Evolutionary conservation across 2,797 vertebrate species (phyloP), one percentile per base, ranked within the genome.

Genomic region (Muscicapa striata): DNA sequence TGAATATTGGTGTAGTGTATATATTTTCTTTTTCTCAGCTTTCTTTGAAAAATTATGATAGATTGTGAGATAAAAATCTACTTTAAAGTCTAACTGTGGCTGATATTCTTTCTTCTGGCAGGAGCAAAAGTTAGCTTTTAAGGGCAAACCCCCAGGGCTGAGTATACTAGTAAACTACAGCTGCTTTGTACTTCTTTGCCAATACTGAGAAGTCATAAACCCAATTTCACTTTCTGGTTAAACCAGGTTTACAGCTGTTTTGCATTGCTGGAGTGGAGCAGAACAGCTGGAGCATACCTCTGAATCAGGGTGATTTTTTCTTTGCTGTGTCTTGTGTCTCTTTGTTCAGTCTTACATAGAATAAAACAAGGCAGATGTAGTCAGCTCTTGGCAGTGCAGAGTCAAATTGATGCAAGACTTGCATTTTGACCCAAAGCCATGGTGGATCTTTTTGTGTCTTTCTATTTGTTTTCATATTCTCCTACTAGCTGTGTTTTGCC

Each of bases 241-340:
- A 94, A 94, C 81, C 79, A 89, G 69, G 87, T 87, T 93, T 96
- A 92, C 92, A 95, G 89, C 87, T 95, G 92, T 85, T 96, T 90
- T 92, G 69, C 36, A 77, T 93, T 92, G 68, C 72, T 87, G 68
- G 75, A 93, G 64, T 41, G 43, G 32, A 92, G 87, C 54, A 95
- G 58, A 95, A 54, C 92, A 95, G 89, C 87, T 95, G 90, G 78
- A 93, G 13, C 46, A 80, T 82, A 93, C 64, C 63, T 75, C 20
- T 66, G 78, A 91, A 89, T 75, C 24, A 64, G 63, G n/a, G 16
- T 34, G 57, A 48, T 67, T 76, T 93, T 77, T 77, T 22, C 24
- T 82, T 87, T 83, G 38, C 72, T 81, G 41, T 17, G n/a, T 79
- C n/a, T 77, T 92, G 11, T 55, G 49, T 83, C 46, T 63, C 20